A percentile compares a stretch with the other conserved stretches of the same genome.
Evolutionary conservation across 2,888 invertebrate species (phyloP).

Genomic region (Saturnia pavonia): DNA sequence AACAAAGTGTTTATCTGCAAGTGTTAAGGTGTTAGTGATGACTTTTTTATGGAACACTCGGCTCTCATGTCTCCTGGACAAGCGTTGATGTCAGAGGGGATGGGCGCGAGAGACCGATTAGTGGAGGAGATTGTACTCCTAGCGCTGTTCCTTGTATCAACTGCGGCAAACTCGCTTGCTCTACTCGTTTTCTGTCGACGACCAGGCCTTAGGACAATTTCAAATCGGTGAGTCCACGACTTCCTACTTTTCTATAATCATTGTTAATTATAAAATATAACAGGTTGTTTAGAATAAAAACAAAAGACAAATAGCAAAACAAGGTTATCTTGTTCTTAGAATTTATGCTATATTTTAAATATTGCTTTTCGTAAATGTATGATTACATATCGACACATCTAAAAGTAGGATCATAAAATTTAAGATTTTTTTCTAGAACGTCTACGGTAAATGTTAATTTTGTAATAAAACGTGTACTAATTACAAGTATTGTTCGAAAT

Average conservation of each 20-base stretch:
- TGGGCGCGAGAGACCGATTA: constrained; percentile 73
- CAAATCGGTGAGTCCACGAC: constrained; percentile 85
- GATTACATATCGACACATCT: constrained; percentile 29
- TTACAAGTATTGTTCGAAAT: constrained; percentile 30
- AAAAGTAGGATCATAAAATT: background rate
- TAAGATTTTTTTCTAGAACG: constrained; percentile 21
- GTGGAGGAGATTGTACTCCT: constrained; percentile 77
- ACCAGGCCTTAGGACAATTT: constrained; percentile 88
- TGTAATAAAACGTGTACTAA: constrained; percentile 40
- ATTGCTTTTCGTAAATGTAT: constrained; percentile 23
- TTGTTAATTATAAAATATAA: constrained; percentile 4
- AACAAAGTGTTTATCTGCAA: constrained; percentile 67
- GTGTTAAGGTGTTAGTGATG: constrained; percentile 75
- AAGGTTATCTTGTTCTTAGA: constrained; percentile 36
- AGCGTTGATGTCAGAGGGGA: constrained; percentile 75
- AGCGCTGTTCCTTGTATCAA: constrained; percentile 83
- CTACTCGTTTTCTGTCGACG: constrained; percentile 88
- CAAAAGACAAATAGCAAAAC: constrained; percentile 18
- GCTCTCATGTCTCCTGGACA: constrained; percentile 72
- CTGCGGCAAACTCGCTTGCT: constrained; percentile 87
- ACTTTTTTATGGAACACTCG: constrained; percentile 67
- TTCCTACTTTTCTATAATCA: background rate
- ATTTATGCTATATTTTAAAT: constrained; percentile 35
- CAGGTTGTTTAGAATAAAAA: constrained; percentile 23
- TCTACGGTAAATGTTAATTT: constrained; percentile 21